A percentile compares a stretch with the other conserved stretches of the same genome.
Evolutionary conservation across 2,888 invertebrate species (phyloP).

Genomic region (Diploptera punctata): DNA sequence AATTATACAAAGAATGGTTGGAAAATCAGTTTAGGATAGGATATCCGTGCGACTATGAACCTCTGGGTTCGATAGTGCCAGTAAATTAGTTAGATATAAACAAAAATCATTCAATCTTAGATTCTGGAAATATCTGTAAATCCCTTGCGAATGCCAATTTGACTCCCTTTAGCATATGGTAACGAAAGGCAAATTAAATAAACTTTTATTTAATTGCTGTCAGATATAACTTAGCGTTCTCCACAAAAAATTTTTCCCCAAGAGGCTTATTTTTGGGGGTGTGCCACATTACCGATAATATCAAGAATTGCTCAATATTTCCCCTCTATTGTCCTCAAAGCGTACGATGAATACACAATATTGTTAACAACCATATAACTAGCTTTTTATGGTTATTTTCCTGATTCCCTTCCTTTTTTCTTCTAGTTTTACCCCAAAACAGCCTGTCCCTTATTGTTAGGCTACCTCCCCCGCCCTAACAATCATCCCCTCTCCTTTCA

Average conservation of each 20-base stretch:
- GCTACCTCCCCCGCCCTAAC: slow-evolving; percentile 10
- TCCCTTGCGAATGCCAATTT: too few relatives aligned
- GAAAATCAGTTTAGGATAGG: too few relatives aligned
- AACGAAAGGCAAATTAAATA: too few relatives aligned
- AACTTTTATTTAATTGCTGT: too few relatives aligned
- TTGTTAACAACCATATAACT: slow-evolving; percentile 29
- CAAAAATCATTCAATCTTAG: too few relatives aligned
- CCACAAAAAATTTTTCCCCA: neutral
- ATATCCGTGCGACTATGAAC: too few relatives aligned
- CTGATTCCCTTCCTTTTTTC: slow-evolving; percentile 23
- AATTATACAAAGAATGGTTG: too few relatives aligned
- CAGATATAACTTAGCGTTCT: neutral
- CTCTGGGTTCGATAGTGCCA: too few relatives aligned
- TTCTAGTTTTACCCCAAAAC: slow-evolving; percentile 23
- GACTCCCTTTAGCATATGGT: too few relatives aligned
- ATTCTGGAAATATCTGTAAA: too few relatives aligned
- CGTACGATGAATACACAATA: slow-evolving; percentile 22
- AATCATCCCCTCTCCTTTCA: slow-evolving; percentile 6
- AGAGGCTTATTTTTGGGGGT: neutral
- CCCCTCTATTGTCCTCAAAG: neutral
- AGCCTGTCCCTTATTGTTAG: slow-evolving; percentile 4
- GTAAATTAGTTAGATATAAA: too few relatives aligned
- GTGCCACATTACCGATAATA: neutral
- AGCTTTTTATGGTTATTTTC: slow-evolving; percentile 27
- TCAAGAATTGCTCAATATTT: slow-evolving; percentile 7